Evolutionary conservation across 2,113 vertebrate species (phyloP).

Genomic region (Psophia crepitans): DNA sequence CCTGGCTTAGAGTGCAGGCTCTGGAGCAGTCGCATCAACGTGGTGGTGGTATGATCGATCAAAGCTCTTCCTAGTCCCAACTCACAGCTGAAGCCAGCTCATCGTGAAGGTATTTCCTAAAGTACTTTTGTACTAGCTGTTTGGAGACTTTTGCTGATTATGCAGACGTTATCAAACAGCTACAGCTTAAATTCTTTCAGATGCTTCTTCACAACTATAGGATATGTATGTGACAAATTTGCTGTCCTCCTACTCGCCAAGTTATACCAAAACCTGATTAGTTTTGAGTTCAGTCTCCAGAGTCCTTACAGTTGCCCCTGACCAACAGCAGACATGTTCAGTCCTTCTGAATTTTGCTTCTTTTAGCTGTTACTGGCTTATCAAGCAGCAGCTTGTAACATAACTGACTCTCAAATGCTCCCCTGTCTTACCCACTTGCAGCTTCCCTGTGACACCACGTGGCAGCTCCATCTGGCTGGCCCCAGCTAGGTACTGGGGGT

Average conservation of each 20-base stretch:
- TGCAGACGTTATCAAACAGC: background rate
- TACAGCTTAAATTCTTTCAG: background rate
- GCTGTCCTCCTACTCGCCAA: background rate
- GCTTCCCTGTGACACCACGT: background rate
- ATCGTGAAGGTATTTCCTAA: background rate
- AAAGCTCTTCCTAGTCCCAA: background rate
- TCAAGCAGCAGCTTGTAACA: background rate
- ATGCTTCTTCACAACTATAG: background rate
- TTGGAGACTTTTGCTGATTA: background rate
- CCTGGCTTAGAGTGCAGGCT: background rate
- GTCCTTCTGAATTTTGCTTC: background rate
- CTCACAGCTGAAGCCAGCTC: background rate
- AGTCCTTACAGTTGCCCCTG: background rate
- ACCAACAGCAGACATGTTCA: background rate
- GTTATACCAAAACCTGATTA: background rate
- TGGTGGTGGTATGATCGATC: background rate
- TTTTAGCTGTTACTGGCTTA: background rate
- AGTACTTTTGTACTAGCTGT: accelerated
- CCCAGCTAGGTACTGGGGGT: background rate
- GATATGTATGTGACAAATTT: background rate
- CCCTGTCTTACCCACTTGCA: background rate
- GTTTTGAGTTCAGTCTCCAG: background rate
- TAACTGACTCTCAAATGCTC: background rate
- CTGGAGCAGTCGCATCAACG: background rate
- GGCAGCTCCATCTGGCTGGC: background rate